Conservation (phyloP, 1,140 invertebrate genomes). For the Aporrectodea caliginosa region DNA sequence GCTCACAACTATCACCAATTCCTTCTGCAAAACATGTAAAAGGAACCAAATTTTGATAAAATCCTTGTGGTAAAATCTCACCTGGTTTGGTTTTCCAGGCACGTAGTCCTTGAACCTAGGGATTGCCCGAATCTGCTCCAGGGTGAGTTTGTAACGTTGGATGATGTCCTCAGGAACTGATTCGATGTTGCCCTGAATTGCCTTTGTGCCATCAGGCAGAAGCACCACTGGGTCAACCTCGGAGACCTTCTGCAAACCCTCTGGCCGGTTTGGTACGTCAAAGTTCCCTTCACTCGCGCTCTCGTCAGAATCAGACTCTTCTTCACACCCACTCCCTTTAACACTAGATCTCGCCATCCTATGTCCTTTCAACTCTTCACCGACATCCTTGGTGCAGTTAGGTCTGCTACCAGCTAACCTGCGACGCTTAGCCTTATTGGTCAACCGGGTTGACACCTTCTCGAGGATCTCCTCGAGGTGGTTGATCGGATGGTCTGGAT, state of each 20-base stretch:
- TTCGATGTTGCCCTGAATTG: constrained; percentile 32
- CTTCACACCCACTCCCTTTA: no score
- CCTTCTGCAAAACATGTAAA: no score
- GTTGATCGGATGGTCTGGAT: constrained; percentile 19
- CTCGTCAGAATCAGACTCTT: constrained; percentile 3
- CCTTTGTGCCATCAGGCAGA: background rate
- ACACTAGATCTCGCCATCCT: no score
- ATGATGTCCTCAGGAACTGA: constrained; percentile 39
- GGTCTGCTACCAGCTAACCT: no score
- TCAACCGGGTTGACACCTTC: background rate
- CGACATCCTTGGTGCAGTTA: no score
- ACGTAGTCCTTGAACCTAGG: constrained; percentile 59
- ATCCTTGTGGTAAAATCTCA: constrained; percentile 34
- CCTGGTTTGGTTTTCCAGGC: constrained; percentile 52
- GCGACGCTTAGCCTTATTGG: background rate
- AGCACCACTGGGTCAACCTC: background rate
- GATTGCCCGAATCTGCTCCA: constrained; percentile 57
- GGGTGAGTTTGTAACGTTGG: constrained; percentile 43
- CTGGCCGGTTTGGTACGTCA: constrained; percentile 4
- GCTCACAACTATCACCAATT: no score
- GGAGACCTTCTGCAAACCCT: background rate
- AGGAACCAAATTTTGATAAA: no score
- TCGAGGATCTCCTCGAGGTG: constrained; percentile 21
- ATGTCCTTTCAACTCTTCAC: no score
- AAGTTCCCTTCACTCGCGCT: background rate